Conservation (phyloP, 2,113 vertebrate species). For the Poeciliopsis occidentalis region DNA sequence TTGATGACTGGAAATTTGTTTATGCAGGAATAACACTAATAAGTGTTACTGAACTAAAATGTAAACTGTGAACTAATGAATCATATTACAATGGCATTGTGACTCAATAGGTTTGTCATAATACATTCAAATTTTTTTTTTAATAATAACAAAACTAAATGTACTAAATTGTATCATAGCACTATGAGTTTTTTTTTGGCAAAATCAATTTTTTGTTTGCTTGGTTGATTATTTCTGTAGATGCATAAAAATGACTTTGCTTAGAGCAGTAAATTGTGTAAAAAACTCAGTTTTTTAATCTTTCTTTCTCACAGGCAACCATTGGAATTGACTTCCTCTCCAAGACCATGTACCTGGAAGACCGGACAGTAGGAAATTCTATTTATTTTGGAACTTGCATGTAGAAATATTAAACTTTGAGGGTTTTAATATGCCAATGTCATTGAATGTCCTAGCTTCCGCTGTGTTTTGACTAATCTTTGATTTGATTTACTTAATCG, state of each 20-base stretch:
- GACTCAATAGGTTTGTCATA: background rate
- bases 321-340: conserved; percentile 84
- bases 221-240: background rate
- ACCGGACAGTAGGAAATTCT: conserved; percentile 78
- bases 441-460: conserved; percentile 40
- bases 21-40: background rate
- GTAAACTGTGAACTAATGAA: background rate
- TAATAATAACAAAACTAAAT: background rate
- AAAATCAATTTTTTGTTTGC: background rate
- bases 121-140: background rate
- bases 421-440: conserved; percentile 21
- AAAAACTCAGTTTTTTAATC: conserved; percentile 13
- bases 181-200: background rate
- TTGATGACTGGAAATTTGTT: background rate
- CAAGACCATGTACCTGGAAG: conserved; percentile 85
- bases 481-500: conserved; percentile 65
- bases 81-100: background rate
- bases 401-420: background rate
- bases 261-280: conserved; percentile 16
- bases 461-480: conserved; percentile 58
- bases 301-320: conserved; percentile 71
- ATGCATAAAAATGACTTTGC: background rate
- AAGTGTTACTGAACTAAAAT: background rate
- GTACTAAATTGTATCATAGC: background rate
- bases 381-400: conserved; percentile 17